These are phyloP conservation scores for Megathymus violae DNA, from an alignment of 1,140 invertebrate species.

Conservation along the genomic window DNA sequence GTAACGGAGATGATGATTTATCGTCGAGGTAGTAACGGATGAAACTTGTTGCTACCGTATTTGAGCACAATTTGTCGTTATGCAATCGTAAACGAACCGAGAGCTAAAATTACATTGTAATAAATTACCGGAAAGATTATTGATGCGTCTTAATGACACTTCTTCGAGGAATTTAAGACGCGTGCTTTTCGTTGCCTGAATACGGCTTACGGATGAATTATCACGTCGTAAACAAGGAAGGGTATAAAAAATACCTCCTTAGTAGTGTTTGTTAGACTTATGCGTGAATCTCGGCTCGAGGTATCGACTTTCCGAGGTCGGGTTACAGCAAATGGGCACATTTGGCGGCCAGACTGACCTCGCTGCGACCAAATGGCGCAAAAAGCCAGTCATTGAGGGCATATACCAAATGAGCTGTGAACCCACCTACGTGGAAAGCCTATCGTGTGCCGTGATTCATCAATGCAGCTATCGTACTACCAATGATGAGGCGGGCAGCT, in stretches of 20 bases:
- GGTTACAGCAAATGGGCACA: conserved; percentile 67
- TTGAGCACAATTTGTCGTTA: conserved; percentile 64
- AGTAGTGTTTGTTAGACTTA: conserved; percentile 68
- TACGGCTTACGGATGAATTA: conserved; percentile 31
- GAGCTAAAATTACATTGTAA: conserved; percentile 57
- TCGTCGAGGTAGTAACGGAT: conserved; percentile 45
- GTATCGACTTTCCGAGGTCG: conserved; percentile 62
- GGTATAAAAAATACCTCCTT: conserved; percentile 71
- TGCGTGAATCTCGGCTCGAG: conserved; percentile 69
- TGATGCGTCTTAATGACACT: conserved; percentile 43
- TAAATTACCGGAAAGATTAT: conserved; percentile 60
- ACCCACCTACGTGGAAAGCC: conserved; percentile 55
- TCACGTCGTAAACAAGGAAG: conserved; percentile 50
- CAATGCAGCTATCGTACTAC: conserved; percentile 13
- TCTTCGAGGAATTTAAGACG: conserved; percentile 38
- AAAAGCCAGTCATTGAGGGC: conserved; percentile 66
- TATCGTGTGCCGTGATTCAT: conserved; percentile 53
- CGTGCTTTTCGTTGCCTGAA: conserved; percentile 31
- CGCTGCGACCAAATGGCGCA: conserved; percentile 61
- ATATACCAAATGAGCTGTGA: conserved; percentile 49
- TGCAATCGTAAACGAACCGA: conserved; percentile 49
- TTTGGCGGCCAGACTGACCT: conserved; percentile 73
- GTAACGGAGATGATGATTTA: conserved; percentile 72
- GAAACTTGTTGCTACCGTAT: conserved; percentile 58
- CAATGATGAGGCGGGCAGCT: conserved; percentile 10